phyloP scores from a whole-genome alignment of 2,113 vertebrate genomes.

The Entomyzon cyanotis region DNA sequence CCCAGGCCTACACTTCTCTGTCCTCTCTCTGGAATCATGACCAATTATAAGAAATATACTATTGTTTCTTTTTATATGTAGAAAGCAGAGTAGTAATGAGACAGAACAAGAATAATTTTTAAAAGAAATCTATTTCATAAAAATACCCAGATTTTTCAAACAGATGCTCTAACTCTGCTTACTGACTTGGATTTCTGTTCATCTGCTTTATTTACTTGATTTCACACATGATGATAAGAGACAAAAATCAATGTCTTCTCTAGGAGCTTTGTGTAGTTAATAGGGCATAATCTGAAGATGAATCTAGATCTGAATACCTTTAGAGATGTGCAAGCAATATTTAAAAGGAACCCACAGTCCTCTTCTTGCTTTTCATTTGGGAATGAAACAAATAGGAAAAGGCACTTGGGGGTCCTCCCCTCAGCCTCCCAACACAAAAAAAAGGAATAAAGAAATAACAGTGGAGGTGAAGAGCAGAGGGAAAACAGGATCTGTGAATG shows the following conservation, averaged over 20 bases:
- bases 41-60: not conserved
- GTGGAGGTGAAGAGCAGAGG: not conserved
- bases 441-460: not conserved
- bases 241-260: not conserved
- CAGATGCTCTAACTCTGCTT: not conserved
- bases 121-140: not conserved
- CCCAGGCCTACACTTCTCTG: not conserved
- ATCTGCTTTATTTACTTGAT: not conserved
- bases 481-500: not conserved
- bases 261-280: not conserved
- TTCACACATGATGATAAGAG: not conserved
- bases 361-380: not conserved
- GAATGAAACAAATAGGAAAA: not conserved
- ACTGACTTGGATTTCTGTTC: not conserved
- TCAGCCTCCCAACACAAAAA: not conserved
- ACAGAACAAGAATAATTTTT: not conserved
- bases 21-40: not conserved
- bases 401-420: not conserved
- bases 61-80: not conserved
- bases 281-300: not conserved
- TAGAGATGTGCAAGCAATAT: not conserved
- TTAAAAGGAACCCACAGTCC: not conserved
- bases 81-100: not conserved
- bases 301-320: not conserved
- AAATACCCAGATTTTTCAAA: not conserved